A percentile compares a stretch with the other conserved stretches of the same genome.
Evolutionary conservation across 2,888 invertebrate species (phyloP).

Genomic region (Eilema caniola): DNA sequence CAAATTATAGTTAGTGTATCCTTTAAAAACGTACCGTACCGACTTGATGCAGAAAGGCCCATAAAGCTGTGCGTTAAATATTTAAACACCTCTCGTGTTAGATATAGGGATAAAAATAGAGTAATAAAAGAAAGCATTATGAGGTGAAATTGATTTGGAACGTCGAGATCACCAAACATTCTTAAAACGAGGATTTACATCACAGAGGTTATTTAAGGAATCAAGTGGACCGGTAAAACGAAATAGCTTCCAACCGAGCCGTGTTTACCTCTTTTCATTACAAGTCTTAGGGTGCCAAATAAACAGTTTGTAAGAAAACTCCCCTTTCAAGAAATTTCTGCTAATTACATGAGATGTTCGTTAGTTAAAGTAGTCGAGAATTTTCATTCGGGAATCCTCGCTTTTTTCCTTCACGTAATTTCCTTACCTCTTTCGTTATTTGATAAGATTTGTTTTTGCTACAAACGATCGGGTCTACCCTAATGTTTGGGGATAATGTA

Average conservation of each 20-base stretch:
- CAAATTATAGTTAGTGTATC: not conserved
- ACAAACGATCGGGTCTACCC: constrained; percentile 4
- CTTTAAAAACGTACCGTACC: not conserved
- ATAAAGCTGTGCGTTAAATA: not conserved
- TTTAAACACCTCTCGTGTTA: not conserved
- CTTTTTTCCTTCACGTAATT: constrained; percentile 37
- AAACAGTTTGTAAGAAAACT: constrained; percentile 29
- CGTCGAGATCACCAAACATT: constrained; percentile 34
- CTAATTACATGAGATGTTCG: constrained; percentile 45
- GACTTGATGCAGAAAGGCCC: not conserved
- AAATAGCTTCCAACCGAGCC: constrained; percentile 30
- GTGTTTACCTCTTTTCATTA: constrained; percentile 44
- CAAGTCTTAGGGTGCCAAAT: constrained; percentile 26
- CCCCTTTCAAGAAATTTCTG: constrained; percentile 27
- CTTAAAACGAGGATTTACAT: constrained; percentile 55
- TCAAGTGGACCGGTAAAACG: constrained; percentile 35
- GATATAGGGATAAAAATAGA: not conserved
- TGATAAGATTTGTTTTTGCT: constrained; percentile 29
- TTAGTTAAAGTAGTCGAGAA: constrained; percentile 40
- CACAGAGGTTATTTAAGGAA: constrained; percentile 49
- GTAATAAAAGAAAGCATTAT: constrained; percentile 1
- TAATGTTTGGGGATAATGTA: not conserved
- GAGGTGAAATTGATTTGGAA: constrained; percentile 7
- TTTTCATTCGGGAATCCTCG: constrained; percentile 32
- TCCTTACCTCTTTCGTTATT: constrained; percentile 27